Conservation (phyloP, 2,888 invertebrate genomes). For the Megastigmus dorsalis region DNA sequence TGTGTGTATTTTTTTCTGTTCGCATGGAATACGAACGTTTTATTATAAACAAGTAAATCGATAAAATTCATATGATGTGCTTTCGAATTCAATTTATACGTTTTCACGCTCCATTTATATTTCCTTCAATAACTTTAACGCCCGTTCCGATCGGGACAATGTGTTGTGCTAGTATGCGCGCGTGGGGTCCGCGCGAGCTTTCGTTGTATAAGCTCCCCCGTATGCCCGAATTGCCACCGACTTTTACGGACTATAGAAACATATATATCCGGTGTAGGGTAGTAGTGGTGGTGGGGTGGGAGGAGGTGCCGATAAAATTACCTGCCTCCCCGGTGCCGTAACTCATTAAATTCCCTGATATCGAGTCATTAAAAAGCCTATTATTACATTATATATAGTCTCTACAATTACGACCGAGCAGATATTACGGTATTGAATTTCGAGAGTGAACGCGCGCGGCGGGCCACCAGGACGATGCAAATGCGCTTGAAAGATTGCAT, state of each 20-base stretch:
- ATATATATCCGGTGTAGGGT: conserved; percentile 4
- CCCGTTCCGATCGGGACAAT: not conserved
- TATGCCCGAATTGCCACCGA: not conserved
- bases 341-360: conserved; percentile 29
- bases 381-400: conserved; percentile 24
- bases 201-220: too few species aligned
- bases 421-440: conserved; percentile 20
- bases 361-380: conserved; percentile 19
- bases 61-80: not conserved
- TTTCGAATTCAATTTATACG: conserved; percentile 10
- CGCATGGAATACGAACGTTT: too few species aligned
- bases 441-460: not conserved
- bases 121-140: conserved; percentile 37
- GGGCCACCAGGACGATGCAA: too few species aligned
- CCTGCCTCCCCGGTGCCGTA: not conserved
- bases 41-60: conserved; percentile 8
- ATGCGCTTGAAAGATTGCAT: not conserved
- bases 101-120: conserved; percentile 34
- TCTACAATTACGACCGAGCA: conserved; percentile 8
- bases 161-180: too few species aligned
- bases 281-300: too few species aligned
- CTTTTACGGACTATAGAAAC: conserved; percentile 34
- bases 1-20: too few species aligned
- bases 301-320: conserved; percentile 23
- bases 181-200: too few species aligned